These are phyloP conservation scores for Ectemnius cavifrons DNA, from an alignment of 2,888 invertebrate species.

Conservation along the genomic window DNA sequence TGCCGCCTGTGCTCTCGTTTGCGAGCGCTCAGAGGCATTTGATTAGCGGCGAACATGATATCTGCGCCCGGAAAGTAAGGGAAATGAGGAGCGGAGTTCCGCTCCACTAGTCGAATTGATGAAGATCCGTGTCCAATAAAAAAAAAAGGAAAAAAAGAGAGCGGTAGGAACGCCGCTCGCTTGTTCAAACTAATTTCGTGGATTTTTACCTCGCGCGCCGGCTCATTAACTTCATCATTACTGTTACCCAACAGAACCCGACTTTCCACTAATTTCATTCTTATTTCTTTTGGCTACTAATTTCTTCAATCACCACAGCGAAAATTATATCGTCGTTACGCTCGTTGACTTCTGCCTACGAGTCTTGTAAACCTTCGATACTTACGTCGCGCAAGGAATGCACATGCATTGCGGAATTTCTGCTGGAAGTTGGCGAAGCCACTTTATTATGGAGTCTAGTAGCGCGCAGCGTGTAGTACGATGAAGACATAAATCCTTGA, in stretches of 20 bases:
- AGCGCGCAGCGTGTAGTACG: slow-evolving; percentile 14
- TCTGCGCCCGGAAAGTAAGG: background rate
- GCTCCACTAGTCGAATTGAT: slow-evolving; percentile 2
- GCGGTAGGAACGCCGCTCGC: background rate
- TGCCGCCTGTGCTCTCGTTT: slow-evolving; percentile 16
- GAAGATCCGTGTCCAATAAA: background rate
- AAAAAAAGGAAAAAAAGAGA: slow-evolving; percentile 1
- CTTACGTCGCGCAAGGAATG: too few species aligned
- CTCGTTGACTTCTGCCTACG: background rate
- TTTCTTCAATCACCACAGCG: background rate
- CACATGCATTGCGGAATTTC: too few species aligned
- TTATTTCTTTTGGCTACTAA: background rate
- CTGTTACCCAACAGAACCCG: background rate
- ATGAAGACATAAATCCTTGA: slow-evolving; percentile 19
- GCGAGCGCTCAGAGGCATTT: background rate
- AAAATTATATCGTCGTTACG: too few species aligned
- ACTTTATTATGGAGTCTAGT: background rate
- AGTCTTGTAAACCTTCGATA: too few species aligned
- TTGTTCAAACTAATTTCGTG: too few species aligned
- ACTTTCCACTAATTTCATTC: background rate
- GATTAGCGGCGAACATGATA: slow-evolving; percentile 1
- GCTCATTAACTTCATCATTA: too few species aligned
- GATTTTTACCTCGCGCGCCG: too few species aligned
- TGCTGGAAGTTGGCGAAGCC: too few species aligned
- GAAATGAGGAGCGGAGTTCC: background rate